Evolutionary conservation across 2,888 invertebrate genomes (phyloP).

Genomic region (Matsumyia berberina): DNA sequence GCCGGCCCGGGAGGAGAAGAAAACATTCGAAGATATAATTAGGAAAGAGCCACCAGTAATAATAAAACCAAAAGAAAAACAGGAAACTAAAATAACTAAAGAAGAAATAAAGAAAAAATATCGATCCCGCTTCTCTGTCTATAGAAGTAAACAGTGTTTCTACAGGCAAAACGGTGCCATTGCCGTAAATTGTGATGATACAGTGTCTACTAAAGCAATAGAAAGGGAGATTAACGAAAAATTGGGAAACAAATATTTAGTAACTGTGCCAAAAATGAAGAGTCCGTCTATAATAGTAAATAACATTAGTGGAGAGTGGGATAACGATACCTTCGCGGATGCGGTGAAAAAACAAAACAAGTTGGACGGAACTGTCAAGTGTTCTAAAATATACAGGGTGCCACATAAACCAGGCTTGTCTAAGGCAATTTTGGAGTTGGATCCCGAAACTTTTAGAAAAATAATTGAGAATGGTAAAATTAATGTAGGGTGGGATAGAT

Average conservation of each 20-base stretch:
- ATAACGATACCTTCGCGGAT: neutral
- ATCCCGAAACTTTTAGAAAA: too few species aligned
- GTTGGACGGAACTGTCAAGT: constrained; percentile 1
- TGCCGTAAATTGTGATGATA: too few species aligned
- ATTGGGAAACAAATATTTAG: neutral
- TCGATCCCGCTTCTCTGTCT: constrained; percentile 1
- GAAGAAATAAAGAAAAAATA: constrained; percentile 5
- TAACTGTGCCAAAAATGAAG: too few species aligned
- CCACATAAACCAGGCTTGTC: constrained; percentile 10
- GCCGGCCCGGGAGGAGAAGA: too few species aligned
- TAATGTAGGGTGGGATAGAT: too few species aligned
- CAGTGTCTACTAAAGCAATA: neutral
- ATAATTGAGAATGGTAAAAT: too few species aligned
- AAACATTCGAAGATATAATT: neutral
- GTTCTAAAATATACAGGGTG: constrained; percentile 18
- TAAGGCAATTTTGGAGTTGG: neutral
- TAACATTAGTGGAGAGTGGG: constrained; percentile 13
- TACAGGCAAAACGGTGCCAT: constrained; percentile 7
- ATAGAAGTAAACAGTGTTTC: neutral
- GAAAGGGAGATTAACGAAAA: neutral
- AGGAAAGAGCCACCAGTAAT: neutral
- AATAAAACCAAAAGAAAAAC: neutral
- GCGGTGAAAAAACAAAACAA: constrained; percentile 14
- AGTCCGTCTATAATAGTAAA: constrained; percentile 4
- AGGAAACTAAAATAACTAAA: constrained; percentile 5